A percentile compares a stretch with the other conserved stretches of the same genome.
Evolutionary conservation across 2,113 vertebrate genomes (phyloP).

Genomic region (Sapayoa aenigma): DNA sequence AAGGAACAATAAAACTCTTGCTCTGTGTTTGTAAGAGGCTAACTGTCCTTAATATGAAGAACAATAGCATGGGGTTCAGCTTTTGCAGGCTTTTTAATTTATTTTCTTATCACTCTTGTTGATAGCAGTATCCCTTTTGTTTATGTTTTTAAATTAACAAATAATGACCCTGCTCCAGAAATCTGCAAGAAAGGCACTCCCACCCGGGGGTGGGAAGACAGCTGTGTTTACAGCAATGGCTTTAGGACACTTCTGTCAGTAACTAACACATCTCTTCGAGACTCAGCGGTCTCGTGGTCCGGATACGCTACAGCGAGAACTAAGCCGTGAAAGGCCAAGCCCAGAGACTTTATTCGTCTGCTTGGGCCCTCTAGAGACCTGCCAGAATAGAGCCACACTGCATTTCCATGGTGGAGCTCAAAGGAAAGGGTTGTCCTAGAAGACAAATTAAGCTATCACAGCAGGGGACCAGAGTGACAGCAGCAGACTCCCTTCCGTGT

Average conservation of each 20-base stretch:
- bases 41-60: background rate
- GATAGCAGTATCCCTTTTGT: background rate
- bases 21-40: background rate
- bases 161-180: background rate
- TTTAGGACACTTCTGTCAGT: background rate
- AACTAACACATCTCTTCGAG: background rate
- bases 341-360: background rate
- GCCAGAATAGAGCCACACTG: background rate
- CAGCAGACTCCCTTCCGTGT: background rate
- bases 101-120: background rate
- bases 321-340: background rate
- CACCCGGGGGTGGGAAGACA: background rate
- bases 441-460: background rate
- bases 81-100: background rate
- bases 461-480: background rate
- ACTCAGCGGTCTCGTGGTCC: background rate
- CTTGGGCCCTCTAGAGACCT: background rate
- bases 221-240: background rate
- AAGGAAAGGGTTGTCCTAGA: background rate
- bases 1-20: background rate
- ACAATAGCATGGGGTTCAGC: background rate
- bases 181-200: background rate
- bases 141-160: conserved; percentile 5
- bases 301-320: fast-evolving
- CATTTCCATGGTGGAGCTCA: background rate